These are phyloP conservation scores for Teleogryllus occipitalis DNA, from an alignment of 1,140 invertebrate species.

Conservation along the genomic window DNA sequence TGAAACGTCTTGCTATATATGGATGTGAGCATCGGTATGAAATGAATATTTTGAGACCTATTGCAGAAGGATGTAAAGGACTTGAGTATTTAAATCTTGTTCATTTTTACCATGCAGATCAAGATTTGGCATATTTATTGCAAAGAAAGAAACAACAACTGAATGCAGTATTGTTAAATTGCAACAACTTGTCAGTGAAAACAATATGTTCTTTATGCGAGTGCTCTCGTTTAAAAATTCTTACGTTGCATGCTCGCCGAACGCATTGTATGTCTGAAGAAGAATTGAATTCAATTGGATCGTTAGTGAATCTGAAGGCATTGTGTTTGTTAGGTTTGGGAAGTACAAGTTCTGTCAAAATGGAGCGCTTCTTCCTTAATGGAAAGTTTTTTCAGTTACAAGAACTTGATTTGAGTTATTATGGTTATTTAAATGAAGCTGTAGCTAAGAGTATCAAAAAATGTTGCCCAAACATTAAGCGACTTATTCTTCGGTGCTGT, in stretches of 20 bases:
- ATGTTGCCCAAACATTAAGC: background rate
- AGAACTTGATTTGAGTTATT: background rate
- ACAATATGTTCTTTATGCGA: background rate
- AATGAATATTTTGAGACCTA: background rate
- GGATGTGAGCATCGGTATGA: background rate
- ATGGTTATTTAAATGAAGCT: background rate
- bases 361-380: background rate
- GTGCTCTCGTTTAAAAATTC: background rate
- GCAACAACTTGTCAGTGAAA: background rate
- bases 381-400: background rate
- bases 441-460: background rate
- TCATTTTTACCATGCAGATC: background rate
- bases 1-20: background rate
- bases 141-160: background rate
- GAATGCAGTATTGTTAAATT: background rate
- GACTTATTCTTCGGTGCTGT: background rate
- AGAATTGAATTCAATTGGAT: background rate
- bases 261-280: background rate
- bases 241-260: background rate
- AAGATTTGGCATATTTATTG: background rate
- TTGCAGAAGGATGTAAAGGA: background rate
- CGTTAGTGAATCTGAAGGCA: background rate
- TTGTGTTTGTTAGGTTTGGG: background rate
- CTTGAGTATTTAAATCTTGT: background rate
- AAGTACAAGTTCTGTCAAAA: background rate